These are phyloP conservation scores for Corythornis madagascariensis DNA, from an alignment of 2,113 vertebrate genomes.

Conservation along the genomic window DNA sequence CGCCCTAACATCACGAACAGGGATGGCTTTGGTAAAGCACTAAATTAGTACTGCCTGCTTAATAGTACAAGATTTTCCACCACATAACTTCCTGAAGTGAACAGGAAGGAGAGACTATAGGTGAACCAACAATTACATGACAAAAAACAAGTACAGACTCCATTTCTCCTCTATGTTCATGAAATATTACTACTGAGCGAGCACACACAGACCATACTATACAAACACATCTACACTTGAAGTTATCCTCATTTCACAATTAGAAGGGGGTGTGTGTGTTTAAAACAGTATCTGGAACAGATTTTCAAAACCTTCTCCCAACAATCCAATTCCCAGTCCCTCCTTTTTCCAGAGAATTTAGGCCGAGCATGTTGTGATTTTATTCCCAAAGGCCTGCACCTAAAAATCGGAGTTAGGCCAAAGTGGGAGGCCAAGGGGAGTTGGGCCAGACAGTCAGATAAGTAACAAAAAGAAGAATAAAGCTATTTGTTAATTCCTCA, in stretches of 20 bases:
- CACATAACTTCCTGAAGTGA: background rate
- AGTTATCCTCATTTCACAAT: background rate
- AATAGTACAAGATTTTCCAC: background rate
- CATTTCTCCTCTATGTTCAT: background rate
- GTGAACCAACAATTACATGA: background rate
- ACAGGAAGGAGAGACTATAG: background rate
- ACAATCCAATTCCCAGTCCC: background rate
- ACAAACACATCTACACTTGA: background rate
- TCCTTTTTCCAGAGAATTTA: background rate
- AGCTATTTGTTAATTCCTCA: background rate
- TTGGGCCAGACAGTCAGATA: background rate
- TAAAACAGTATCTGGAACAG: background rate
- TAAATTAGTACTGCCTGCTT: background rate
- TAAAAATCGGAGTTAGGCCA: background rate
- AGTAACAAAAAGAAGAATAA: background rate
- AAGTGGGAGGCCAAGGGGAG: background rate
- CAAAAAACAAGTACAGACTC: background rate
- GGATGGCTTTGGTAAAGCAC: background rate
- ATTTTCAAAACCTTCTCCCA: background rate
- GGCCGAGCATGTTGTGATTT: background rate
- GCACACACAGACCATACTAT: background rate
- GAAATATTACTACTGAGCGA: background rate
- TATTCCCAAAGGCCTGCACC: background rate
- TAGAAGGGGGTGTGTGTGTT: background rate
- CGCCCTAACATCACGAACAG: background rate